Evolutionary conservation across 2,113 vertebrate genomes (phyloP).

Genomic region (Saguinus midas): DNA sequence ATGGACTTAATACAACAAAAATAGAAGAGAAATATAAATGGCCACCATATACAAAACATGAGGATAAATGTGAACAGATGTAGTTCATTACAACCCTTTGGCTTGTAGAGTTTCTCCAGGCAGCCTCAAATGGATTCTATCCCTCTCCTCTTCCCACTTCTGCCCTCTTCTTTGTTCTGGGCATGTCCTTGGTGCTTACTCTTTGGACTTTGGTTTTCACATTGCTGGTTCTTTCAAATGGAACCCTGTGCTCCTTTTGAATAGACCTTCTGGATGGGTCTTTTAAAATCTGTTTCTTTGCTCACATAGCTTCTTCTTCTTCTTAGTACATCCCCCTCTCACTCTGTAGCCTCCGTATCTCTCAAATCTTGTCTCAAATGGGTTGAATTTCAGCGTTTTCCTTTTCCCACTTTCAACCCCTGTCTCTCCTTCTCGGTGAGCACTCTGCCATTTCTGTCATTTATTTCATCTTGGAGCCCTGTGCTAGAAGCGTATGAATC

Average conservation of each 20-base stretch:
- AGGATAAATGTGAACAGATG: rapidly evolving
- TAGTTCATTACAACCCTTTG: rapidly evolving
- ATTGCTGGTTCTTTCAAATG: rapidly evolving
- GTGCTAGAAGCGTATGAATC: not conserved
- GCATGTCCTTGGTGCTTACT: rapidly evolving
- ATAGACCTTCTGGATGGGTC: rapidly evolving
- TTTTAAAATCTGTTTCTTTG: not conserved
- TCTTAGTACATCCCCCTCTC: not conserved
- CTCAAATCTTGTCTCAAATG: not conserved
- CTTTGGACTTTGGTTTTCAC: rapidly evolving
- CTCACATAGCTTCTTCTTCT: not conserved
- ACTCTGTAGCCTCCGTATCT: rapidly evolving
- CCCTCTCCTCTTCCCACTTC: rapidly evolving
- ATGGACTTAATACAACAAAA: not conserved
- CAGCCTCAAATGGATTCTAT: rapidly evolving
- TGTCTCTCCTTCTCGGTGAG: not conserved
- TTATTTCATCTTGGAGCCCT: rapidly evolving
- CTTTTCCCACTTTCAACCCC: not conserved
- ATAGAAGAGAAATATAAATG: not conserved
- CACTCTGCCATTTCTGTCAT: not conserved
- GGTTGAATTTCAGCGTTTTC: not conserved
- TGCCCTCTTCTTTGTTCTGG: no score
- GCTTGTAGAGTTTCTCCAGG: rapidly evolving
- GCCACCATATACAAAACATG: not conserved
- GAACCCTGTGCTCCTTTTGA: rapidly evolving